Conservation (phyloP, 2,888 invertebrate species). For the Drosophila kokeensis region DNA sequence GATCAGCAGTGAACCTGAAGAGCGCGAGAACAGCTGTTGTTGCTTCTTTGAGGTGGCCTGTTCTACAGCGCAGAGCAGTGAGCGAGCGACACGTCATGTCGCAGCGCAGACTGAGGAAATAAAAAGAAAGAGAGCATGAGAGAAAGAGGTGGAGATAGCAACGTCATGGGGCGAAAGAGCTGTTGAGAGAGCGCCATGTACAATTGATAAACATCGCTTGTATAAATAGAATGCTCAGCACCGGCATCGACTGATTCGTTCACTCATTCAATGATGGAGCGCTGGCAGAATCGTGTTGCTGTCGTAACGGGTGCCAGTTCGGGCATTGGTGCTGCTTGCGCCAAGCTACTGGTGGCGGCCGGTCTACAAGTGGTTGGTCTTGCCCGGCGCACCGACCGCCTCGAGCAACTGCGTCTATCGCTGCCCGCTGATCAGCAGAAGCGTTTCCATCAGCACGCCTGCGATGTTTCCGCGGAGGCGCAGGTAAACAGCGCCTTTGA, state of each 20-base stretch:
- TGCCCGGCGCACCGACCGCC: conserved; percentile 82
- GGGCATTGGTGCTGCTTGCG: conserved; percentile 87
- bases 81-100: conserved; percentile 49
- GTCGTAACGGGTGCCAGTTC: conserved; percentile 88
- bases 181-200: not conserved
- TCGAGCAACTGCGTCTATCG: conserved; percentile 66
- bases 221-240: conserved; percentile 22
- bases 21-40: conserved; percentile 29
- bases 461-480: conserved; percentile 86
- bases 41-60: conserved; percentile 45
- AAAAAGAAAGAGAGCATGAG: not conserved
- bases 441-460: conserved; percentile 72
- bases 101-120: not conserved
- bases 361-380: conserved; percentile 87
- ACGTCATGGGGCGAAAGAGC: not conserved
- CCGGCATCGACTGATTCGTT: conserved; percentile 4
- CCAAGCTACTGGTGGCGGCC: conserved; percentile 84
- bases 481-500: conserved; percentile 86
- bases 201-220: conserved; percentile 27
- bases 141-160: not conserved
- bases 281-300: conserved; percentile 86
- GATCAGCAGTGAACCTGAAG: conserved; percentile 17
- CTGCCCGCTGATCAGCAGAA: conserved; percentile 64
- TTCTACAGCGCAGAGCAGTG: conserved; percentile 47
- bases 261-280: conserved; percentile 68